Evolutionary conservation across 2,888 invertebrate genomes (phyloP).

Genomic region (Serripes groenlandicus): DNA sequence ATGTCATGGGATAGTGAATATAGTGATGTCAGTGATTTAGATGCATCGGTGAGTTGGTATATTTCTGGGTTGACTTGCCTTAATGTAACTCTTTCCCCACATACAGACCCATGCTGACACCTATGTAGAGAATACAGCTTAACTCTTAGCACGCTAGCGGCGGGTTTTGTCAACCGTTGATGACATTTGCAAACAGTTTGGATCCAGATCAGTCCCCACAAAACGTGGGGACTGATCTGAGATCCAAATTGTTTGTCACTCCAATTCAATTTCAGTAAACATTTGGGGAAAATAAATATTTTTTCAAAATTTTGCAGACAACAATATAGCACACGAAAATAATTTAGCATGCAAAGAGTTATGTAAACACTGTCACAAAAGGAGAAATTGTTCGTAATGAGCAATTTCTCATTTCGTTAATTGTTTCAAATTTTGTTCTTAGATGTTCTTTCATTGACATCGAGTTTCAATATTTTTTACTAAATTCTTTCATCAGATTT

Average conservation of each 20-base stretch:
- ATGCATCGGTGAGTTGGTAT: slow-evolving; percentile 49
- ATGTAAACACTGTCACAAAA: neutral
- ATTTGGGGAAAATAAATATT: too few relatives aligned
- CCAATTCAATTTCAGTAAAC: too few relatives aligned
- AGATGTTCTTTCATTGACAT: too few relatives aligned
- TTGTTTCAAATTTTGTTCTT: too few relatives aligned
- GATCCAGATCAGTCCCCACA: too few relatives aligned
- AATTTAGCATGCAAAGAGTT: neutral
- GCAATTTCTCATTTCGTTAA: slow-evolving; percentile 3
- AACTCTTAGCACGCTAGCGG: too few relatives aligned
- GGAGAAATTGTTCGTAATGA: neutral
- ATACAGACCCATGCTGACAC: too few relatives aligned
- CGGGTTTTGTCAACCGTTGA: too few relatives aligned
- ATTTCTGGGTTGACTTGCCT: neutral
- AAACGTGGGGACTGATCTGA: neutral
- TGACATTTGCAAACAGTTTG: too few relatives aligned
- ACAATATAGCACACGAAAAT: neutral
- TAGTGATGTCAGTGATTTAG: slow-evolving; percentile 52
- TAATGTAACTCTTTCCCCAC: neutral
- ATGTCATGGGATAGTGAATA: slow-evolving; percentile 21
- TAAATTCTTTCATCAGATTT: neutral
- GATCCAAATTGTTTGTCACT: too few relatives aligned
- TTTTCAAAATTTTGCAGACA: neutral
- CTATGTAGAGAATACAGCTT: too few relatives aligned
- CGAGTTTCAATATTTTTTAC: neutral